Evolutionary conservation across 2,888 invertebrate genomes (phyloP).

Genomic region (Dryobota labecula): DNA sequence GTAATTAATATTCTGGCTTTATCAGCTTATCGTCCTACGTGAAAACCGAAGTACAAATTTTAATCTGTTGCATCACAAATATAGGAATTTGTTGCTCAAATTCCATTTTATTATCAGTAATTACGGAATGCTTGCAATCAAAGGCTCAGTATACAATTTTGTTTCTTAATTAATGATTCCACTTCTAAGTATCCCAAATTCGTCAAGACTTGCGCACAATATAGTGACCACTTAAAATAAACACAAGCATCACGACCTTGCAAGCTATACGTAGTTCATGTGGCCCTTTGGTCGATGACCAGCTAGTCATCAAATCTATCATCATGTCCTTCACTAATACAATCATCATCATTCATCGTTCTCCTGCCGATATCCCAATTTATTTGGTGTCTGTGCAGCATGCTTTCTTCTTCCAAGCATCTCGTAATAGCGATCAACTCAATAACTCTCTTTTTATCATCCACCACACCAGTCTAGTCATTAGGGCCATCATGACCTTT

Average conservation of each 20-base stretch:
- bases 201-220: slow-evolving; percentile 1
- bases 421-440: not conserved
- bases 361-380: not conserved
- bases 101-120: slow-evolving; percentile 22
- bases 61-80: slow-evolving; percentile 26
- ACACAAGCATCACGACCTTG: slow-evolving; percentile 1
- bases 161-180: slow-evolving; percentile 7
- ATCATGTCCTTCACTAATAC: not conserved
- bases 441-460: not conserved
- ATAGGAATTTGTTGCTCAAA: slow-evolving; percentile 14
- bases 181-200: not conserved
- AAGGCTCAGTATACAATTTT: not conserved
- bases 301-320: not conserved
- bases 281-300: not conserved
- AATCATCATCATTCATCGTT: not conserved
- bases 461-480: no score
- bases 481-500: not conserved
- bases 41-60: not conserved
- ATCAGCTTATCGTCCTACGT: slow-evolving; percentile 34
- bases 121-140: slow-evolving; percentile 19
- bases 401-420: no score
- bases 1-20: slow-evolving; percentile 14
- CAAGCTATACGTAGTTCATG: slow-evolving; percentile 11
- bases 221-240: not conserved
- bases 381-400: not conserved